Evolutionary conservation across 2,113 vertebrate species (phyloP), one percentile per base, ranked within the genome.

Genomic region (Plestiodon gilberti): DNA sequence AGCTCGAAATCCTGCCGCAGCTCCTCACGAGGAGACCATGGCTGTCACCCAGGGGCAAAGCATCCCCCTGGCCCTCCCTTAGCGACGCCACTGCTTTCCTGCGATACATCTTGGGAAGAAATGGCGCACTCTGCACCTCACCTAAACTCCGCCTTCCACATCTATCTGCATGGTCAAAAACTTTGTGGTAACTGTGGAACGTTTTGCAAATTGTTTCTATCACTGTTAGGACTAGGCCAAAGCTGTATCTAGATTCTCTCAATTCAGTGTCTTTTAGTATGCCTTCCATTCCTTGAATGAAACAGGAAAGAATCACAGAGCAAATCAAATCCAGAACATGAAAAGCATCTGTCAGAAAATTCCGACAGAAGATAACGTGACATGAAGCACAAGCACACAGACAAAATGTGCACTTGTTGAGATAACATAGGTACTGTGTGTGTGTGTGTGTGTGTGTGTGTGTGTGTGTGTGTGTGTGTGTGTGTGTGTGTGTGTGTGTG

Each of bases 381-480:
- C 73, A 81, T 8, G 57, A 69, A 76, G 22, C 86, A 76, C 35
- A 81, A 52, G 10, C 14, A 11, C 62, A 6, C 43, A 48, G 43
- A 48, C 43, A 48, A 4, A 48, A n/a, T n/a, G n/a, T n/a, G n/a
- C n/a, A n/a, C n/a, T n/a, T n/a, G n/a, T n/a, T n/a, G n/a, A n/a
- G n/a, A n/a, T n/a, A n/a, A n/a, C n/a, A n/a, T n/a, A n/a, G n/a
- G n/a, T n/a, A n/a, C n/a, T 89, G 43, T 89, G 22, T 14, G n/a
- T 86, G 73, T 90, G 80, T 81, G 14, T 91, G 84, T 43, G 67
- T 89, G 28, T 89, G 84, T 81, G 77, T 89, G 30, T 18, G 28
- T 40, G 77, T 67, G 83, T 89, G 40, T 83, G 25, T 64, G 25
- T 15, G 38, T 73, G 70, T 0, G 43, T 89, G 22, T 14, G n/a